Percentiles rank a stretch among this genome's conserved stretches.
Evolutionary conservation across 2,113 vertebrate species (phyloP).

Genomic region (Chloropsis hardwickii): DNA sequence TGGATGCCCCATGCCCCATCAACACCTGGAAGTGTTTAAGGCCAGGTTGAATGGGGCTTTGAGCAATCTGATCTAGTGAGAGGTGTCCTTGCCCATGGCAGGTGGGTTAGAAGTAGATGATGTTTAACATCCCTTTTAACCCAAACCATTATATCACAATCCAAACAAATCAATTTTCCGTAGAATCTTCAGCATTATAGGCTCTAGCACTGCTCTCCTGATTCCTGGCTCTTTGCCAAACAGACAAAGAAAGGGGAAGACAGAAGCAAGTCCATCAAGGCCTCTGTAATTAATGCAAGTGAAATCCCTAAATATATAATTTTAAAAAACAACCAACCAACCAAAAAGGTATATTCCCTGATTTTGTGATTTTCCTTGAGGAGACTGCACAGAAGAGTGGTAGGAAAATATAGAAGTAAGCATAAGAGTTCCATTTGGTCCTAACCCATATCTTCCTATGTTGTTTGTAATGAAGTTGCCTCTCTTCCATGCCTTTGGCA

Average conservation of each 20-base stretch:
- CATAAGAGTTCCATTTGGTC: not conserved
- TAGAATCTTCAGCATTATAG: not conserved
- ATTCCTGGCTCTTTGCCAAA: not conserved
- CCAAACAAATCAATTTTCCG: not conserved
- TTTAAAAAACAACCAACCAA: not conserved
- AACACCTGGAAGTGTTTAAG: not conserved
- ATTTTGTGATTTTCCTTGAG: not conserved
- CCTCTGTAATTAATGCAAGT: not conserved
- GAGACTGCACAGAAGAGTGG: not conserved
- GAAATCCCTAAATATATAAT: not conserved
- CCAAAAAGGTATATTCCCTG: rapidly evolving
- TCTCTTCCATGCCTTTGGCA: not conserved
- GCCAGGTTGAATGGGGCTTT: not conserved
- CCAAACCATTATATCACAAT: not conserved
- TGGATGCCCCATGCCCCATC: not conserved
- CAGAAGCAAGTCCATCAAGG: not conserved
- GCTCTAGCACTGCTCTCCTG: not conserved
- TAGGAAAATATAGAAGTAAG: not conserved
- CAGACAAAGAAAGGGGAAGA: not conserved
- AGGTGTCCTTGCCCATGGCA: rapidly evolving
- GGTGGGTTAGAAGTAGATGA: not conserved
- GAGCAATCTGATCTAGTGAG: not conserved
- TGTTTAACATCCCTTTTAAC: not conserved
- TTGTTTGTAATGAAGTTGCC: not conserved
- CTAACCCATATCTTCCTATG: not conserved